A percentile compares a stretch with the other conserved stretches of the same genome.
These are phyloP conservation scores for Ethmia dodecea DNA, from an alignment of 2,888 invertebrate genomes.

Conservation along the genomic window DNA sequence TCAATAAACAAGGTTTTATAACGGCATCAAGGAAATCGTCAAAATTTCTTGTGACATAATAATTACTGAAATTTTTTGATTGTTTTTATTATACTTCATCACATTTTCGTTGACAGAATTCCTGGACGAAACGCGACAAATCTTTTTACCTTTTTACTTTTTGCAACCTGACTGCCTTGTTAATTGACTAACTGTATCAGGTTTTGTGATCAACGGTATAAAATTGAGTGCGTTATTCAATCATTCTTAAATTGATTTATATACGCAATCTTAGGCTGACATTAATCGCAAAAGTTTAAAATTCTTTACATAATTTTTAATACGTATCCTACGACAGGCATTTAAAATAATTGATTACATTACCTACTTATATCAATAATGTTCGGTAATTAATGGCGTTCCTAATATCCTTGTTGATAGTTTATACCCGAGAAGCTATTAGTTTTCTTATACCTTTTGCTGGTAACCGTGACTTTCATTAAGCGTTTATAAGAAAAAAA, in stretches of 20 bases:
- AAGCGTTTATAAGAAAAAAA: no score
- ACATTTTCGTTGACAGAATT: neutral
- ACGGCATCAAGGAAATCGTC: no score
- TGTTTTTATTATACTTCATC: constrained; percentile 3
- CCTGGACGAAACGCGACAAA: constrained; percentile 20
- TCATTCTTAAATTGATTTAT: constrained; percentile 41
- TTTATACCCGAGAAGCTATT: no score
- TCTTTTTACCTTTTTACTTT: constrained; percentile 12
- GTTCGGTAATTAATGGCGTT: no score
- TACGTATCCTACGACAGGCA: no score
- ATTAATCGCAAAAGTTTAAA: constrained; percentile 25
- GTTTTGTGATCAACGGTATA: constrained; percentile 31
- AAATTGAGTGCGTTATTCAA: constrained; percentile 37
- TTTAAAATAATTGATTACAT: no score
- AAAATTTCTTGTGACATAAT: neutral
- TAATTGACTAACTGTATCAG: constrained; percentile 50
- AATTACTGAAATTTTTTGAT: constrained; percentile 8
- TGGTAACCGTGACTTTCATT: no score
- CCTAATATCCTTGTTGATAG: no score
- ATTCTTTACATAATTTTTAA: neutral
- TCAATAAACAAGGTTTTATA: no score
- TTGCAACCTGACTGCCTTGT: constrained; percentile 32
- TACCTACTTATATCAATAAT: no score
- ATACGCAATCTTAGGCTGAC: constrained; percentile 30
- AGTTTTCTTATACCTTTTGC: no score